phyloP scores from a whole-genome alignment of 1,140 invertebrate genomes.

The Drosophila pseudoobscura region DNA sequence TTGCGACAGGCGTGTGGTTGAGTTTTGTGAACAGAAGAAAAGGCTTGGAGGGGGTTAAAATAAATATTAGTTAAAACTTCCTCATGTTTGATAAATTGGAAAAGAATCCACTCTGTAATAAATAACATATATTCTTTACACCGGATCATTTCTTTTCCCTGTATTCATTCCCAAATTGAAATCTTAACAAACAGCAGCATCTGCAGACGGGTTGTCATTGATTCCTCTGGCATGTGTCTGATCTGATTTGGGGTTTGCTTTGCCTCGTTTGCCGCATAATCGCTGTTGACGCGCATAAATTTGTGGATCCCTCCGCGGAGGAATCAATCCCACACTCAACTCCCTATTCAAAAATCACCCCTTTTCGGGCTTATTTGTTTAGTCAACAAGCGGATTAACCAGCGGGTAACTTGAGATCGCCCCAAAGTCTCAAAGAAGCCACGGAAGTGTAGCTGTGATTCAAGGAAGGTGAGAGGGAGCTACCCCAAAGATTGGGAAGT shows the following conservation, averaged over 20 bases:
- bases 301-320: constrained; percentile 28
- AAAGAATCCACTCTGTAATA: background rate
- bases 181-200: constrained; percentile 9
- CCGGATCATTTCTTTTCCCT: no score
- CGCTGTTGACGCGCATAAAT: constrained; percentile 74
- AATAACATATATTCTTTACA: no score
- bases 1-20: constrained; percentile 37
- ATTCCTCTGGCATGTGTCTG: constrained; percentile 57
- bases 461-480: constrained; percentile 53
- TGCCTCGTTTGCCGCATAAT: constrained; percentile 63
- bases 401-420: constrained; percentile 56
- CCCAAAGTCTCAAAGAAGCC: constrained; percentile 48
- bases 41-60: constrained; percentile 5
- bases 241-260: constrained; percentile 8
- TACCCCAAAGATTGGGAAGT: constrained; percentile 35
- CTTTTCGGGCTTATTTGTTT: constrained; percentile 63
- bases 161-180: no score
- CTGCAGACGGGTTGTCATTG: constrained; percentile 13
- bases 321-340: constrained; percentile 35
- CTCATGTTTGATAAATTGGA: background rate
- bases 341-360: constrained; percentile 32
- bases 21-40: constrained; percentile 1
- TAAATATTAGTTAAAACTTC: background rate
- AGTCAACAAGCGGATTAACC: constrained; percentile 74
- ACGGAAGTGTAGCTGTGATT: constrained; percentile 50